A percentile compares a stretch with the other conserved stretches of the same genome.
Conservation (phyloP, 2,113 vertebrate genomes). For the Prunella himalayana region DNA sequence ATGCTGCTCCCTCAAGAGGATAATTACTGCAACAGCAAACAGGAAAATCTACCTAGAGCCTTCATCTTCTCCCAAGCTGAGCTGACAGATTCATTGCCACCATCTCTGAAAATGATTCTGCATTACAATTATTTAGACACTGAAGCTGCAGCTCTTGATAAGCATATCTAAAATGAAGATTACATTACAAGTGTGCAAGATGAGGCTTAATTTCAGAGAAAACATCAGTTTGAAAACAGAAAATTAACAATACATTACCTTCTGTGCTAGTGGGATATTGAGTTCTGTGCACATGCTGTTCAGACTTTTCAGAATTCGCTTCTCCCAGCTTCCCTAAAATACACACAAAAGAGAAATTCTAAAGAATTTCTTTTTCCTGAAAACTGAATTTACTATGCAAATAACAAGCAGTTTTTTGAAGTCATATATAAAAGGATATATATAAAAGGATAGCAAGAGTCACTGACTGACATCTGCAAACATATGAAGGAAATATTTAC, state of each 20-base stretch:
- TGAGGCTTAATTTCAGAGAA: background rate
- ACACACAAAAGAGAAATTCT: background rate
- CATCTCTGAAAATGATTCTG: background rate
- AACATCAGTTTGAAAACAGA: background rate
- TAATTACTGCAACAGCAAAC: background rate
- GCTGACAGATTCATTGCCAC: background rate
- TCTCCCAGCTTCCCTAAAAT: conserved; percentile 92
- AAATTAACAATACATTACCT: conserved; percentile 69
- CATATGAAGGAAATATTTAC: background rate
- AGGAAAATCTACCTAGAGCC: background rate
- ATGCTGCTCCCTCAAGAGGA: background rate
- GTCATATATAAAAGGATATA: no score
- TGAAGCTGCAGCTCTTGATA: background rate
- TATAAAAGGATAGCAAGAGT: background rate
- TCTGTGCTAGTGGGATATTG: conserved; percentile 87
- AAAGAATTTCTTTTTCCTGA: background rate
- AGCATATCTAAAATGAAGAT: background rate
- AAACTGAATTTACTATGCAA: background rate
- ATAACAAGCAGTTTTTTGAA: background rate
- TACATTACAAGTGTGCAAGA: background rate
- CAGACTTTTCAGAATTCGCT: conserved; percentile 93
- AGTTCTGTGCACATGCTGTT: conserved; percentile 98
- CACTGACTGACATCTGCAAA: background rate
- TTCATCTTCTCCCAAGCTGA: background rate
- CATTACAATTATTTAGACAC: background rate